Conservation (phyloP, 2,888 invertebrate species). For the Dicycla oo region DNA sequence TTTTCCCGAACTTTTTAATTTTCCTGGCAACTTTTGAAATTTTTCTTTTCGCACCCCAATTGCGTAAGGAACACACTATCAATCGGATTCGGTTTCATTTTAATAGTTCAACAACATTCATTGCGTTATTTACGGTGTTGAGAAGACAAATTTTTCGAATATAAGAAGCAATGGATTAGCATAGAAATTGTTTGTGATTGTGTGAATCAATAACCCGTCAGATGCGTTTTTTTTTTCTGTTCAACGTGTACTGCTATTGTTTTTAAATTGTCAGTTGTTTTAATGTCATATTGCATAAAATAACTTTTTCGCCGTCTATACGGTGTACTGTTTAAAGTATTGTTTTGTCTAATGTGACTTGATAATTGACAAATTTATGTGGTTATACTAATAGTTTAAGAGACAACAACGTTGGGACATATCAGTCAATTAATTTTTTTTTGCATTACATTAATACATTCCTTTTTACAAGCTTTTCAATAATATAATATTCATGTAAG, state of each 20-base stretch:
- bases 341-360: conserved; percentile 31
- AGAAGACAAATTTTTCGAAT: too few species aligned
- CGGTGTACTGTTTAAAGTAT: background rate
- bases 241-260: conserved; percentile 22
- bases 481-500: conserved; percentile 30
- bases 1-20: too few species aligned
- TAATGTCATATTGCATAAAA: conserved; percentile 20
- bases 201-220: conserved; percentile 39
- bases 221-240: conserved; percentile 26
- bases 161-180: too few species aligned
- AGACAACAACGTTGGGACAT: conserved; percentile 48
- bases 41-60: too few species aligned
- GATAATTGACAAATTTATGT: conserved; percentile 15
- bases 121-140: too few species aligned
- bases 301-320: background rate
- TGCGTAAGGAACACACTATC: too few species aligned
- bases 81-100: too few species aligned
- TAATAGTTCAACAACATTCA: too few species aligned
- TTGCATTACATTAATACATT: conserved; percentile 29
- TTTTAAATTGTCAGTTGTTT: conserved; percentile 26
- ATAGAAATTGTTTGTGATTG: conserved; percentile 49
- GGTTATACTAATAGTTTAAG: conserved; percentile 36
- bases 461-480: conserved; percentile 39
- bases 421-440: conserved; percentile 5
- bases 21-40: too few species aligned